A percentile compares a stretch with the other conserved stretches of the same genome.
Conservation (phyloP, 2,113 vertebrate species). For the Ptilonorhynchus violaceus region DNA sequence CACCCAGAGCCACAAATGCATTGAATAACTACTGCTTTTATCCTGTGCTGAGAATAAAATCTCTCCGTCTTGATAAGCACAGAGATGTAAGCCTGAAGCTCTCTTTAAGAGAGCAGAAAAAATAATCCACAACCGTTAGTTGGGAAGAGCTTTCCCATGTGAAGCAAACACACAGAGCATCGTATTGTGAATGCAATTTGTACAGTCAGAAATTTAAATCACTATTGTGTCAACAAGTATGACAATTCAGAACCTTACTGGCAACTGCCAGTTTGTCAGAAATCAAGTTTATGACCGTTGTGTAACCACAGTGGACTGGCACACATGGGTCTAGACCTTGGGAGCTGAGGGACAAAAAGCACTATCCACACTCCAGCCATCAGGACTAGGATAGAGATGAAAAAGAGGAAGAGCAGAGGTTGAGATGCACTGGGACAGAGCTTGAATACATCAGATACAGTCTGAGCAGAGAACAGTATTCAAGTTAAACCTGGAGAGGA, state of each 20-base stretch:
- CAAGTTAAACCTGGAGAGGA: neutral
- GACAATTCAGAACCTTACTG: neutral
- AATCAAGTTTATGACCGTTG: neutral
- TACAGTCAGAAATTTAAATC: neutral
- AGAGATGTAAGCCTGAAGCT: neutral
- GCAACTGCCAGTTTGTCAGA: neutral
- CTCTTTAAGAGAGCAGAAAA: neutral
- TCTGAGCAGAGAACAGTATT: neutral
- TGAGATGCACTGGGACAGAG: neutral
- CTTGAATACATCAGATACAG: neutral
- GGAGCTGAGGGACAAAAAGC: neutral
- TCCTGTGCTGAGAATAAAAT: neutral
- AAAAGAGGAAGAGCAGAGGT: neutral
- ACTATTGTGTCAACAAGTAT: neutral
- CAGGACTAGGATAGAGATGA: neutral
- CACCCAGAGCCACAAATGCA: neutral
- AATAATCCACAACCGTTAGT: neutral
- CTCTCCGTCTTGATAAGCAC: neutral
- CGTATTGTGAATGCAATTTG: neutral
- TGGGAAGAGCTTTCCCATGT: neutral
- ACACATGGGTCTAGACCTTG: rapidly evolving
- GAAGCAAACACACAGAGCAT: neutral
- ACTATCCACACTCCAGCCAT: neutral
- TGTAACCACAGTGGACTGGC: neutral
- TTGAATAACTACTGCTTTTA: neutral